Base-by-base conservation (phyloP, 2,113 vertebrate genomes). In the Ceuthmochares aereus region DNA sequence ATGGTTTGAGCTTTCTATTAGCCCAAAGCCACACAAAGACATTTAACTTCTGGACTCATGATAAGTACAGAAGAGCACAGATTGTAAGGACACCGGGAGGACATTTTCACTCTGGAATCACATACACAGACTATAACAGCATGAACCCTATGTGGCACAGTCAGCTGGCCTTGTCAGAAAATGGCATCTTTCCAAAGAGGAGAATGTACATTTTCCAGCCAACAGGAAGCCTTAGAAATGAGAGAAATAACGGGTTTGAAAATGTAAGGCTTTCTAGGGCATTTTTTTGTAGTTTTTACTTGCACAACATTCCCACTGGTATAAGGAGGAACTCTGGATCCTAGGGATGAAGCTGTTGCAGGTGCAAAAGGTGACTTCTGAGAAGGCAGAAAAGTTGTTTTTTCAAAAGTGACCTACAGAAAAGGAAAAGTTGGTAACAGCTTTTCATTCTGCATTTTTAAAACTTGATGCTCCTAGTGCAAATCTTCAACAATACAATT, bases 81-180 rank as follows among this genome's bases (percentile, higher is more conserved):
- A 34, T 3, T 25, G 4, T 30, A 36, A 54, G 23, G 51, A 77
- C 67, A 47, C 32, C 67, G 36, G 55, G 51, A 90, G 52, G 30
- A 81, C 43, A 14, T 15, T 72, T 70, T 70, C 82, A 26, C 29
- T 55, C 66, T 62, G 56, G 64, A 59, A 62, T 73, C 67, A 47
- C 49, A 10, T 3, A 9, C 0, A 47, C 2, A 0, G 13, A 63
- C n/a, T 55, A 3, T 5, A 51, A 42, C 18, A 43, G 80, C 16
- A 16, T 6, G 27, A 82, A 54, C 27, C 34, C 40, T 18, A 18
- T 2, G 7, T 1, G 5, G 76, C 18, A 56, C 18, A 52, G 27
- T 23, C 76, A 75, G 58, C 18, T 34, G 54, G 30, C 84, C 54
- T 66, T 59, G 10, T 16, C 45, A 27, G 29, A 79, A 85, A 94